Conservation (phyloP, 2,113 vertebrate species). For the Onychostruthus taczanowskii region DNA sequence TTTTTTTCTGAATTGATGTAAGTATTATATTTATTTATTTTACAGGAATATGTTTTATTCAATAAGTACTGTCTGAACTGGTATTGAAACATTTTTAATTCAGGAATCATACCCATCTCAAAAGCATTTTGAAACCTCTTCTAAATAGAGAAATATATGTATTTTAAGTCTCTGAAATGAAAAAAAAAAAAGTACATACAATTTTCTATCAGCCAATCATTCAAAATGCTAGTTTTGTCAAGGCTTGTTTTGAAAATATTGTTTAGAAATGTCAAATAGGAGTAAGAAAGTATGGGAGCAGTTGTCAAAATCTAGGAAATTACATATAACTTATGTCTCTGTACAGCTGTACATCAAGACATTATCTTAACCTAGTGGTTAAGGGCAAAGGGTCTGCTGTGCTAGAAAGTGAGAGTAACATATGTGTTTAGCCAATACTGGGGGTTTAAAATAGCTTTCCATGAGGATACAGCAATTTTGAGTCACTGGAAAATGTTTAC, state of each 20-base stretch:
- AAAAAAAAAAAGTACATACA: not conserved
- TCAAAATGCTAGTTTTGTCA: not conserved
- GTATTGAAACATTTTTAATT: not conserved
- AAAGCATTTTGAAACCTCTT: not conserved
- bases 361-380: not conserved
- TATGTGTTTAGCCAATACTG: not conserved
- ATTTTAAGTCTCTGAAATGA: not conserved
- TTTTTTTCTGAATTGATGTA: not conserved
- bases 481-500: not conserved
- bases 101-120: not conserved
- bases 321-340: not conserved
- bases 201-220: not conserved
- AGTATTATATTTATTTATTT: not conserved
- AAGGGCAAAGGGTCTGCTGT: not conserved
- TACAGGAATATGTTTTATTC: not conserved
- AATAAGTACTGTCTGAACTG: not conserved
- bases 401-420: not conserved
- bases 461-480: not conserved
- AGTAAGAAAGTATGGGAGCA: not conserved
- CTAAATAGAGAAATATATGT: not conserved
- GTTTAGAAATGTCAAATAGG: not conserved
- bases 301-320: not conserved
- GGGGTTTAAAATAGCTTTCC: not conserved
- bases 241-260: not conserved
- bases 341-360: not conserved